These are phyloP conservation scores for Achlya flavicornis DNA, from an alignment of 2,888 invertebrate species.

Conservation along the genomic window DNA sequence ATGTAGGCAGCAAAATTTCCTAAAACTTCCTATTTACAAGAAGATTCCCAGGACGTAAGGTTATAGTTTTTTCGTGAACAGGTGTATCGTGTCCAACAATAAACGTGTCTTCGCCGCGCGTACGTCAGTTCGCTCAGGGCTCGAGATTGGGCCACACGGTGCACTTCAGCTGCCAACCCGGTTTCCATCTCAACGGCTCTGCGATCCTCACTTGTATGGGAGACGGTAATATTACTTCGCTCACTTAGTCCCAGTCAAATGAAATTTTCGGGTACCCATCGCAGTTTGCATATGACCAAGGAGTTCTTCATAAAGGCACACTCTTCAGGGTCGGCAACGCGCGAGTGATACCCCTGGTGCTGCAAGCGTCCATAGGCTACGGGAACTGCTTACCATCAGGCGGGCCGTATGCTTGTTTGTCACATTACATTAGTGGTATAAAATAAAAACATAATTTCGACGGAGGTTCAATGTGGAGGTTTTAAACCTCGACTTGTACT, in stretches of 20 bases:
- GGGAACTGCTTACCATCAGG: no score
- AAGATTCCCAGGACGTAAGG: neutral
- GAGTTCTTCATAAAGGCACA: no score
- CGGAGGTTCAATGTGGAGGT: no score
- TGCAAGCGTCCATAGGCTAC: no score
- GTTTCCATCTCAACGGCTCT: constrained; percentile 90
- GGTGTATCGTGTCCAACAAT: constrained; percentile 87
- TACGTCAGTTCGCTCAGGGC: constrained; percentile 90
- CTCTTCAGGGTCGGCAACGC: no score
- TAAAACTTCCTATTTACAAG: no score
- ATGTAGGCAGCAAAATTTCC: no score
- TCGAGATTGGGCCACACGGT: constrained; percentile 89
- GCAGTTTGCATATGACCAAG: neutral
- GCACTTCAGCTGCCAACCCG: constrained; percentile 91
- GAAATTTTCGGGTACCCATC: neutral
- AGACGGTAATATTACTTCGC: constrained; percentile 81
- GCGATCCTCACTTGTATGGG: constrained; percentile 92
- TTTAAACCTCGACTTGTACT: no score
- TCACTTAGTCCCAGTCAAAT: neutral
- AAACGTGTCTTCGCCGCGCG: constrained; percentile 83
- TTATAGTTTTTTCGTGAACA: constrained; percentile 40
- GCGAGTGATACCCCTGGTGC: no score
- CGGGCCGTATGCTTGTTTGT: no score
- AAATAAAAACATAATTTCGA: no score
- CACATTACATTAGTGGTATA: no score